phyloP scores from a whole-genome alignment of 2,888 invertebrate genomes.

The Dichetophora obliterata region DNA sequence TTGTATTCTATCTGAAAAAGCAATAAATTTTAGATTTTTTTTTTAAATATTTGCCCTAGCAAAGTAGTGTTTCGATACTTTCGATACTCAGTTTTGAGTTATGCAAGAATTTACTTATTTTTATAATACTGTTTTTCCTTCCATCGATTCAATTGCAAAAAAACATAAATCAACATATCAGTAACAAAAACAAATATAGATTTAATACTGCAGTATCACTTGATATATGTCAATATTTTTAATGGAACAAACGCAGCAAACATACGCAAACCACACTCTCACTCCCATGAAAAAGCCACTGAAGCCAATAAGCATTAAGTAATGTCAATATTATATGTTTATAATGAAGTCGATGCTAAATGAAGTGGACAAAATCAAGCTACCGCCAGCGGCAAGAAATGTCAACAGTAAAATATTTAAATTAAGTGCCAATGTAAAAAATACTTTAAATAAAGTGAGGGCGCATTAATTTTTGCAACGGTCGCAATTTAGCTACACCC shows the following conservation, averaged over 20 bases:
- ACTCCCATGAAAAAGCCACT: neutral
- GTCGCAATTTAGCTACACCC: no score
- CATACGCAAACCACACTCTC: neutral
- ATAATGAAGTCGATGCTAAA: slow-evolving; percentile 13
- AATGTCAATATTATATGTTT: slow-evolving; percentile 4
- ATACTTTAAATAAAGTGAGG: no score
- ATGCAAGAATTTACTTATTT: no score
- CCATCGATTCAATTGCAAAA: no score
- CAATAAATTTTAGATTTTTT: no score
- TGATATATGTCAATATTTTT: neutral
- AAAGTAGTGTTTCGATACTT: no score
- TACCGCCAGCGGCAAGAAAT: neutral
- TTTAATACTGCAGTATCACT: neutral
- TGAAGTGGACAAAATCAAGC: neutral
- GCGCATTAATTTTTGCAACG: no score
- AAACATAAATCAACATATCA: neutral
- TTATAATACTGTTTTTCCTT: no score
- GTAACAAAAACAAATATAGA: neutral
- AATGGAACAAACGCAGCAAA: neutral
- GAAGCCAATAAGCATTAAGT: neutral
- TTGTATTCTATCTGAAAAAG: no score
- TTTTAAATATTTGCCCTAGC: no score
- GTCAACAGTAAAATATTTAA: slow-evolving; percentile 50
- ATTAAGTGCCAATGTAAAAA: slow-evolving; percentile 56
- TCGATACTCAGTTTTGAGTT: no score